These are phyloP conservation scores for Ciconia boyciana DNA, from an alignment of 2,113 vertebrate species.

Conservation along the genomic window DNA sequence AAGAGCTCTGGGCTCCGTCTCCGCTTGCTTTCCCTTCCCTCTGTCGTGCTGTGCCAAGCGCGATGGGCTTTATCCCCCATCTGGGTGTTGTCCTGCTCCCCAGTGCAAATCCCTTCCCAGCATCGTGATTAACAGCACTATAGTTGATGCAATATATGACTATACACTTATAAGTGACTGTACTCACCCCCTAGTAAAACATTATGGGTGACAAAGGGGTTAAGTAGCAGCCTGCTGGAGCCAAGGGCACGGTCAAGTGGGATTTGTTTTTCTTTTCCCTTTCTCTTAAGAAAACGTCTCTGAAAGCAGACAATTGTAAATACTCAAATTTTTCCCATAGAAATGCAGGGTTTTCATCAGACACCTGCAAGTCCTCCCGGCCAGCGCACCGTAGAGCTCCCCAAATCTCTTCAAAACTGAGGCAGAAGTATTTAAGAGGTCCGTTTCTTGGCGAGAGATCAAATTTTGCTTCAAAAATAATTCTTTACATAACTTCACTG, in stretches of 20 bases:
- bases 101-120: neutral
- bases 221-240: neutral
- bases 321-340: neutral
- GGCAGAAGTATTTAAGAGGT: neutral
- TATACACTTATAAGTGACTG: fast-evolving
- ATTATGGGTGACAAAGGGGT: neutral
- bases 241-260: neutral
- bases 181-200: neutral
- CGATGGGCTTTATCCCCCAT: neutral
- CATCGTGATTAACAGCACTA: neutral
- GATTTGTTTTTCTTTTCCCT: neutral
- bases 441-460: neutral
- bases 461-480: neutral
- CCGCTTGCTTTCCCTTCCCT: neutral
- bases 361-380: neutral
- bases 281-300: neutral
- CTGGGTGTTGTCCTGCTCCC: neutral
- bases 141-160: neutral
- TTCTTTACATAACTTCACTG: fast-evolving
- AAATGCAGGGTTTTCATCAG: neutral
- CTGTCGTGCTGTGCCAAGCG: fast-evolving
- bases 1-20: neutral
- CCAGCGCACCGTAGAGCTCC: fast-evolving
- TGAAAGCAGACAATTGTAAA: neutral
- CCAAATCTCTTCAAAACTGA: neutral